Percentiles rank a stretch among this genome's conserved stretches.
phyloP scores from a whole-genome alignment of 1,140 invertebrate species.

The Conus betulinus region DNA sequence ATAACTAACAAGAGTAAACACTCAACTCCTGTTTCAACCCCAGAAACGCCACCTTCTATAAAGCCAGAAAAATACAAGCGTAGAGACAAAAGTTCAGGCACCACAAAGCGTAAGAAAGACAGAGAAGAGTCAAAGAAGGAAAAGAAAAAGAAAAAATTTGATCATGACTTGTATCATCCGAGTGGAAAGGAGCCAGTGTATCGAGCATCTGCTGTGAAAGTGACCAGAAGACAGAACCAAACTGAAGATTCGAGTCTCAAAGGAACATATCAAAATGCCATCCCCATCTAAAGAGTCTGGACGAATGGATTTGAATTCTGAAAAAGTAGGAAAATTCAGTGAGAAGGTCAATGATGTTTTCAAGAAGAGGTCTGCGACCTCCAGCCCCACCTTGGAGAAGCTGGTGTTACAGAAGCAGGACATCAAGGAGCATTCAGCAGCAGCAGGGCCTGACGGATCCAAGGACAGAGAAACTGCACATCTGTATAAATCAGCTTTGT shows the following conservation, averaged over 20 bases:
- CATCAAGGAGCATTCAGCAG: conserved; percentile 7
- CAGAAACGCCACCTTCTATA: conserved; percentile 46
- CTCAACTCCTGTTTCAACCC: conserved; percentile 36
- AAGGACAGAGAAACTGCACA: not conserved
- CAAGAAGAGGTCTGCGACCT: conserved; percentile 1
- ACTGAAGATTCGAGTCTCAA: conserved; percentile 60
- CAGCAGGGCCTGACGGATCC: not conserved
- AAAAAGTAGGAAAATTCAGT: conserved; percentile 26
- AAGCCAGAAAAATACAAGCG: conserved; percentile 66
- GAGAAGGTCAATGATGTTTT: conserved; percentile 28
- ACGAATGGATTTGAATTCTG: not conserved
- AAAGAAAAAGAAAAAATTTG: conserved; percentile 63
- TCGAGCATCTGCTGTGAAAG: conserved; percentile 54
- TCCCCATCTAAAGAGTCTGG: conserved; percentile 26
- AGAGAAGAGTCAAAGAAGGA: conserved; percentile 68
- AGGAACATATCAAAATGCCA: conserved; percentile 33
- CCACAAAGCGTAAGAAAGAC: conserved; percentile 65
- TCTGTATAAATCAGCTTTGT: not conserved
- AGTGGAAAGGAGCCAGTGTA: conserved; percentile 56
- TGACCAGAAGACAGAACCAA: conserved; percentile 56
- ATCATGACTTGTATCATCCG: conserved; percentile 46
- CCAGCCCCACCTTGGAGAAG: conserved; percentile 35
- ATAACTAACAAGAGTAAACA: conserved; percentile 62
- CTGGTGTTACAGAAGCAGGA: conserved; percentile 39
- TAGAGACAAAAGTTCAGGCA: conserved; percentile 61